These are phyloP conservation scores for Hephaestus fuliginosus DNA, from an alignment of 2,797 vertebrate species.

Conservation along the genomic window DNA sequence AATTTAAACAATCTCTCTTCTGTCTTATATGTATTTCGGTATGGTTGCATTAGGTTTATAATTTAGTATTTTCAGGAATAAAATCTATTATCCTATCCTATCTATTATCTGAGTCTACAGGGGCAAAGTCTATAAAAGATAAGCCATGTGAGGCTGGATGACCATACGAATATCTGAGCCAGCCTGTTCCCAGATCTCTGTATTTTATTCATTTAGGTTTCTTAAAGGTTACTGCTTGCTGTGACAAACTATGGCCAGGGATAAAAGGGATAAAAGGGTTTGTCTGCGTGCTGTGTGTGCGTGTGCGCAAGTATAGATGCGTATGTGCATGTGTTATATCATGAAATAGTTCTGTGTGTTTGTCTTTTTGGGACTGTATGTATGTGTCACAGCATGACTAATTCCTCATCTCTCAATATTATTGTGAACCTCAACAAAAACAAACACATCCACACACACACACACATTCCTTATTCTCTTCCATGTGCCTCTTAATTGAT, in stretches of 20 bases:
- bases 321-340: not conserved
- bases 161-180: not conserved
- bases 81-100: too few species aligned
- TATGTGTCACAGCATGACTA: slow-evolving; percentile 22
- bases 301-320: not conserved
- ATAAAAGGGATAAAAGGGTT: not conserved
- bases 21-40: not conserved
- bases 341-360: slow-evolving; percentile 1
- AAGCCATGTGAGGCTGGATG: not conserved
- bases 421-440: slow-evolving; percentile 3
- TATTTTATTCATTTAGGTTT: slow-evolving; percentile 5
- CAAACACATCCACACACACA: not conserved
- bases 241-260: not conserved
- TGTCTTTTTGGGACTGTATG: slow-evolving; percentile 15
- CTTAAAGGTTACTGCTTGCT: not conserved
- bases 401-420: slow-evolving; percentile 9
- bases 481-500: not conserved
- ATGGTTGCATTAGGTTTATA: not conserved
- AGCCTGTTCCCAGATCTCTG: not conserved
- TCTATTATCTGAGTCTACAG: too few species aligned
- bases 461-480: not conserved
- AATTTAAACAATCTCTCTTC: too few species aligned
- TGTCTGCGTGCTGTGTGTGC: not conserved
- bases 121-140: not conserved
- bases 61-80: not conserved